A percentile compares a stretch with the other conserved stretches of the same genome.
phyloP scores from a whole-genome alignment of 2,797 vertebrate species.

The Ataeniobius toweri region DNA sequence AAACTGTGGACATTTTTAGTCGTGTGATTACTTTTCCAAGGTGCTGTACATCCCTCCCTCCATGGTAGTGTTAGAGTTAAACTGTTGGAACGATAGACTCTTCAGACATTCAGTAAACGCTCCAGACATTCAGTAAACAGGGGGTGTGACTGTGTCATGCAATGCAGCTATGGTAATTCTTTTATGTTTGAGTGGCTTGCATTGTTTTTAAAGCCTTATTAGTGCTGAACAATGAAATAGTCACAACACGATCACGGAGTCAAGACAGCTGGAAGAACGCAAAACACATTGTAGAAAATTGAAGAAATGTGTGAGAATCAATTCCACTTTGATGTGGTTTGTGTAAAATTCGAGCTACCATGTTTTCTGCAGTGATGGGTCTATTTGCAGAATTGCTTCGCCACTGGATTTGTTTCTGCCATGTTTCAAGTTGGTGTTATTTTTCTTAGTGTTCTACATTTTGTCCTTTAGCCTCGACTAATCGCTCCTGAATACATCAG shows the following conservation, averaged over 20 bases:
- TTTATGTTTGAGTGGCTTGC: constrained; percentile 46
- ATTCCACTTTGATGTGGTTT: background rate
- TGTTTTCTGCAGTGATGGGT: constrained; percentile 21
- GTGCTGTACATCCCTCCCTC: background rate
- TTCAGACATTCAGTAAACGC: constrained; percentile 58
- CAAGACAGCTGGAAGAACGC: constrained; percentile 24
- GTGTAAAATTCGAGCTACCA: constrained; percentile 17
- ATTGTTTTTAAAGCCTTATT: constrained; percentile 48
- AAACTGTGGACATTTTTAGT: background rate
- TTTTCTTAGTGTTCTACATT: background rate
- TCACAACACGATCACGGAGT: constrained; percentile 41
- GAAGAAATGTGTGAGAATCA: constrained; percentile 26
- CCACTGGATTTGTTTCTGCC: background rate
- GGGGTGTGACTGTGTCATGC: constrained; percentile 51
- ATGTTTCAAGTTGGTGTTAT: constrained; percentile 10
- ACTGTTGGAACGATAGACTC: constrained; percentile 31
- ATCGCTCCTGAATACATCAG: background rate
- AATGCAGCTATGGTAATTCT: constrained; percentile 59
- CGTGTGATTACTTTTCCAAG: background rate
- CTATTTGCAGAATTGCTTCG: background rate
- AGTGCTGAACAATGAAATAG: constrained; percentile 59
- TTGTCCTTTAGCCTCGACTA: background rate
- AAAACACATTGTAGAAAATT: constrained; percentile 15
- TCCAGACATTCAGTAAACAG: constrained; percentile 60
- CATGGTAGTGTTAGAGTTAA: constrained; percentile 39